Percentiles rank a stretch among this genome's conserved stretches.
Evolutionary conservation across 1,140 invertebrate genomes (phyloP).

Genomic region (Lasaia peninsularis): DNA sequence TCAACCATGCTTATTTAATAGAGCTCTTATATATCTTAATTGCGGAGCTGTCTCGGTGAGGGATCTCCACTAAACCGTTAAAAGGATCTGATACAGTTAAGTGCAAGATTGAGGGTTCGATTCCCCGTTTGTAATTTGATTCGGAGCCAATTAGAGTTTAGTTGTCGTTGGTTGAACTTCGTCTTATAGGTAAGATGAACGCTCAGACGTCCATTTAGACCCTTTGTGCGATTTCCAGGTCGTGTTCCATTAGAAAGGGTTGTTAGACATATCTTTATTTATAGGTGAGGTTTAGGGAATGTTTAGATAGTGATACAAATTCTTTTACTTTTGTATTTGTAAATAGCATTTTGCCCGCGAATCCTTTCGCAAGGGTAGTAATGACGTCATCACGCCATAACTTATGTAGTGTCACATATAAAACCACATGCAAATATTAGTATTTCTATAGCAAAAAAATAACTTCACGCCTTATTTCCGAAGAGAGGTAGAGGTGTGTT

Average conservation of each 20-base stretch:
- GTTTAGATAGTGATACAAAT: neutral
- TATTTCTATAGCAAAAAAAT: too few relatives aligned
- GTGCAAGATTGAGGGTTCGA: conserved; percentile 70
- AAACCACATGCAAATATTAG: too few relatives aligned
- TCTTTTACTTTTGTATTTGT: too few relatives aligned
- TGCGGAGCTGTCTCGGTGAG: conserved; percentile 60
- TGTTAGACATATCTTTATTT: neutral
- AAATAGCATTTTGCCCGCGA: too few relatives aligned
- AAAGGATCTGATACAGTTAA: conserved; percentile 66
- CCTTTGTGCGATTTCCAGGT: conserved; percentile 32
- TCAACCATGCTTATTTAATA: neutral
- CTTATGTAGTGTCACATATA: too few relatives aligned
- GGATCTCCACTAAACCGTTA: conserved; percentile 72
- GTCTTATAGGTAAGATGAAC: conserved; percentile 57
- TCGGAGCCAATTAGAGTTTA: conserved; percentile 69
- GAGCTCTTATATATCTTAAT: conserved; percentile 51
- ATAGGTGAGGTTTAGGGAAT: neutral
- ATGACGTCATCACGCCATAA: too few relatives aligned
- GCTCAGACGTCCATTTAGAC: conserved; percentile 35
- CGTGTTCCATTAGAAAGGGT: conserved; percentile 4
- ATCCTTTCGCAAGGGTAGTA: too few relatives aligned
- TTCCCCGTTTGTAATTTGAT: conserved; percentile 72
- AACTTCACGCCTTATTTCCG: too few relatives aligned
- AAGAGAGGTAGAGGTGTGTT: too few relatives aligned
- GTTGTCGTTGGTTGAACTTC: conserved; percentile 56